Conservation (phyloP, 2,797 vertebrate species). For the Phaenicophaeus curvirostris region DNA sequence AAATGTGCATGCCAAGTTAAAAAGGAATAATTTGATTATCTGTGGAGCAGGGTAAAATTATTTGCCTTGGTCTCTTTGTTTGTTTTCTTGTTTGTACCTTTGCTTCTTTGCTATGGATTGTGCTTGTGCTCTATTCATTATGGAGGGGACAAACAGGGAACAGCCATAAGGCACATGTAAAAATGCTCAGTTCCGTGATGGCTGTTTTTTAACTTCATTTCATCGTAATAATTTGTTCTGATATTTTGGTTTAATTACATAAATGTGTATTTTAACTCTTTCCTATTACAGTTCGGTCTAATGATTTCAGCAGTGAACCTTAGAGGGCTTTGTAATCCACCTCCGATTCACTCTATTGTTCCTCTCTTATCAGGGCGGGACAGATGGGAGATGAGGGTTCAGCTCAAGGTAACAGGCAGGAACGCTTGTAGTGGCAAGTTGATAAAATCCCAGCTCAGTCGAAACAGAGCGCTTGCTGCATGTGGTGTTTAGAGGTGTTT, state of each 20-base stretch:
- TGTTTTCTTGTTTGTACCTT: background rate
- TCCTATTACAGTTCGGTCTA: background rate
- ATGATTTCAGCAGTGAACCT: background rate
- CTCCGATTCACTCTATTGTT: conserved; percentile 35
- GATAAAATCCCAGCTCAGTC: conserved; percentile 54
- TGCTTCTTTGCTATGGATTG: background rate
- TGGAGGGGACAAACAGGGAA: background rate
- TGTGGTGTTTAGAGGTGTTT: background rate
- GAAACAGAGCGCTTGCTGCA: background rate
- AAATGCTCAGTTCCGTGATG: conserved; percentile 1
- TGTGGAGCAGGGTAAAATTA: background rate
- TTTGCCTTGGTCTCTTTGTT: background rate
- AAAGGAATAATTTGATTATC: background rate
- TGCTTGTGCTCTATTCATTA: background rate
- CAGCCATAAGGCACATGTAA: background rate
- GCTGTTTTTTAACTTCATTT: background rate
- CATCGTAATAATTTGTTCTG: background rate
- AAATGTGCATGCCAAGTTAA: background rate
- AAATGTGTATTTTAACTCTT: background rate
- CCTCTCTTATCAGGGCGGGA: conserved; percentile 55
- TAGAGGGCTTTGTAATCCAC: background rate
- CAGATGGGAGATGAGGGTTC: conserved; percentile 67
- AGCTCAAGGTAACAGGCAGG: conserved; percentile 52
- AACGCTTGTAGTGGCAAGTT: conserved; percentile 14
- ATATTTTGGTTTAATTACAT: background rate